phyloP scores from a whole-genome alignment of 2,797 vertebrate genomes.

The Enteromius radiatus region DNA sequence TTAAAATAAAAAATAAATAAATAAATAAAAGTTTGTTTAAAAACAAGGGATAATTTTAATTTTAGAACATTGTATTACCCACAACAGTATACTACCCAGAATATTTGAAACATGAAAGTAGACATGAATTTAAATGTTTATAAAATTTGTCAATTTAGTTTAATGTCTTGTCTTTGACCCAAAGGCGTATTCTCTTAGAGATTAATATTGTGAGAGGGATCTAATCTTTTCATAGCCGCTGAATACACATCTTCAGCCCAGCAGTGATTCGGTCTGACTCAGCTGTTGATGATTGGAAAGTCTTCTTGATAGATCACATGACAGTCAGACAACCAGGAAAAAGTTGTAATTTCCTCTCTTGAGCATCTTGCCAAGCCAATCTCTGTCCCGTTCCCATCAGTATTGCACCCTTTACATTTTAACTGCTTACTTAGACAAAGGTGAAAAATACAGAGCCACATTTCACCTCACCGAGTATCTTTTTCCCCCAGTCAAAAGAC shows the following conservation, averaged over 20 bases:
- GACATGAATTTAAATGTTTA: not conserved
- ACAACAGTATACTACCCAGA: not conserved
- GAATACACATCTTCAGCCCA: not conserved
- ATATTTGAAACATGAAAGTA: not conserved
- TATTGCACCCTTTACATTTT: conserved; percentile 26
- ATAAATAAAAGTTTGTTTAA: not conserved
- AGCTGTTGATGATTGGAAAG: not conserved
- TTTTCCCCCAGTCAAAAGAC: conserved; percentile 84
- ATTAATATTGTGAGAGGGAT: not conserved
- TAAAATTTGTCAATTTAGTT: not conserved
- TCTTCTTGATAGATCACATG: conserved; percentile 20
- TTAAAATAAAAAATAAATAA: not conserved
- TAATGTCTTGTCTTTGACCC: not conserved
- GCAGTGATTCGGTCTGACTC: not conserved
- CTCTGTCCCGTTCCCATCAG: not conserved
- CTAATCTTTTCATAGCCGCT: not conserved
- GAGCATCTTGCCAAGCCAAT: not conserved
- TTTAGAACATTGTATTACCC: not conserved
- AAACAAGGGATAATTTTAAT: too few relatives aligned
- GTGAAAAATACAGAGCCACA: conserved; percentile 72
- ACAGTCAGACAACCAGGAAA: conserved; percentile 17
- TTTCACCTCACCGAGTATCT: conserved; percentile 82
- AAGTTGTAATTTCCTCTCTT: not conserved
- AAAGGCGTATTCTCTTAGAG: not conserved
- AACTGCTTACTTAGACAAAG: conserved; percentile 56